Percentiles rank a stretch among this genome's conserved stretches.
These are phyloP conservation scores for Anolis sagrei DNA, from an alignment of 2,113 vertebrate genomes.

Conservation along the genomic window DNA sequence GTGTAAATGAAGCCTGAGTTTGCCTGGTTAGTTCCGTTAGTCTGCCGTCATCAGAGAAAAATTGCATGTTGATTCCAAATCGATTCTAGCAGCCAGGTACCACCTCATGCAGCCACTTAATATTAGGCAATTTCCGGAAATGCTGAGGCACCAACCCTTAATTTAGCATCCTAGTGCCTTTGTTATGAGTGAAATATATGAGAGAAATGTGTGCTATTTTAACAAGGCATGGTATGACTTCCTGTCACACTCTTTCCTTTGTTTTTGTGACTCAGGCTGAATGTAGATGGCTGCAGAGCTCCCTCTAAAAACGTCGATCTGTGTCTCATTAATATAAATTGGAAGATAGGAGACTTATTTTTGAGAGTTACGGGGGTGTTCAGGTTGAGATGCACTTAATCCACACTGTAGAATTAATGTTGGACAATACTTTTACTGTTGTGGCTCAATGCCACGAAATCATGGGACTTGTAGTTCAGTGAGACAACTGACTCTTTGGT, in stretches of 20 bases:
- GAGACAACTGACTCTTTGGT: no score
- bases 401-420: no score
- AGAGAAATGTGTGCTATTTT: slow-evolving; percentile 9
- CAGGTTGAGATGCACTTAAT: background rate
- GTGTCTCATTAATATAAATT: background rate
- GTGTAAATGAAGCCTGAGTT: background rate
- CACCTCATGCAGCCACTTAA: background rate
- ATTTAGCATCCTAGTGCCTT: background rate
- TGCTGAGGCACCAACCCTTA: background rate
- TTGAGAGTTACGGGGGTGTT: background rate
- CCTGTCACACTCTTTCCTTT: slow-evolving; percentile 49
- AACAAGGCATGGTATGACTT: background rate
- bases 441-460: no score
- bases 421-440: no score
- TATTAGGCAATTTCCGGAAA: background rate
- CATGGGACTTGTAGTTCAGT: no score
- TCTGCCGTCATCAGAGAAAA: background rate
- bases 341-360: background rate
- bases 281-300: slow-evolving; percentile 14
- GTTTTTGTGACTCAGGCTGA: slow-evolving; percentile 51
- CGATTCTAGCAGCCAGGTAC: background rate
- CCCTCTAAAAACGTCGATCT: background rate
- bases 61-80: background rate
- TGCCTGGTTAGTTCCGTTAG: background rate
- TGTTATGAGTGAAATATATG: rapidly evolving